A percentile compares a stretch with the other conserved stretches of the same genome.
Conservation (phyloP, 2,797 vertebrate genomes). For the Phaenicophaeus curvirostris region DNA sequence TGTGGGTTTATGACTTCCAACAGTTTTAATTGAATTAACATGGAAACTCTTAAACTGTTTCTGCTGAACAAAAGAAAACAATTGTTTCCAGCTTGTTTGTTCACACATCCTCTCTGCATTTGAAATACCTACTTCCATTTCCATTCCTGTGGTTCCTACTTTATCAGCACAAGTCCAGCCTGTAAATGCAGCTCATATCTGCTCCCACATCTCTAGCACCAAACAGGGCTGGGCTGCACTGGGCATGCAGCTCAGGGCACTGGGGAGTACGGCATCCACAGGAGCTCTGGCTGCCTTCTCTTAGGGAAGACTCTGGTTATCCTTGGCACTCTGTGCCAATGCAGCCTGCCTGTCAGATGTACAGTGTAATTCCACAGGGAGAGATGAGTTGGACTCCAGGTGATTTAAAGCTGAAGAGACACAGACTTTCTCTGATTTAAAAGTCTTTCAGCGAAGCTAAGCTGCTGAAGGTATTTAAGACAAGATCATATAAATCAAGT, state of each 20-base stretch:
- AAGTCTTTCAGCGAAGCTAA: background rate
- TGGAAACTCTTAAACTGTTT: background rate
- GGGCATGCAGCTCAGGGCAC: background rate
- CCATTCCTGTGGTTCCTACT: background rate
- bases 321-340: background rate
- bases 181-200: background rate
- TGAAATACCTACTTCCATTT: background rate
- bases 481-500: background rate
- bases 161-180: too few relatives aligned
- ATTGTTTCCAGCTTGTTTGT: background rate
- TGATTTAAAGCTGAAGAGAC: background rate
- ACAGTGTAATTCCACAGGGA: rapidly evolving
- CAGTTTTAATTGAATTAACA: background rate
- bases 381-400: background rate
- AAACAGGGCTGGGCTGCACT: background rate
- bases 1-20: background rate
- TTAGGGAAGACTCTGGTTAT: too few relatives aligned
- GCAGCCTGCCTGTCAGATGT: too few relatives aligned
- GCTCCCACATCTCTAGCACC: background rate
- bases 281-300: background rate
- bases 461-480: background rate
- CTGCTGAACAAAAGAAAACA: background rate
- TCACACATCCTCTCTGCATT: rapidly evolving
- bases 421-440: background rate
- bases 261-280: rapidly evolving